Conservation (phyloP, 2,888 invertebrate species). For the Stenoptilia bipunctidactyla region DNA sequence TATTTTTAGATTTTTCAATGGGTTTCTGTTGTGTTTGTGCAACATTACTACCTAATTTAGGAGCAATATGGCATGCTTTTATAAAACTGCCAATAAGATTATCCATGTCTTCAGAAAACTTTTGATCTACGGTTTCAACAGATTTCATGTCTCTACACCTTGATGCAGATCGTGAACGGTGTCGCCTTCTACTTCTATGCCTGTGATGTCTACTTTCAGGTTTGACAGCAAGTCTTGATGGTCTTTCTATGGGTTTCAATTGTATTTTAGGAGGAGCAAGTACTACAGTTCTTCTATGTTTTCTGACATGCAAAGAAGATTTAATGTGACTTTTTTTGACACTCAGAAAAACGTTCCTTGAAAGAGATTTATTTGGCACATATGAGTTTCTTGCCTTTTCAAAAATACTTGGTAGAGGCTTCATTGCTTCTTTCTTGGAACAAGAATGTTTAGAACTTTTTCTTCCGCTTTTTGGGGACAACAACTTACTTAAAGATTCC, state of each 20-base stretch:
- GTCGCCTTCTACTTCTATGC: constrained; percentile 57
- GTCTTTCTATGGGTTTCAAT: constrained; percentile 51
- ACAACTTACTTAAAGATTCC: constrained; percentile 34
- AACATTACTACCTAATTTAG: constrained; percentile 41
- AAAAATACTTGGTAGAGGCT: constrained; percentile 48
- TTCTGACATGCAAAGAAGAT: constrained; percentile 60
- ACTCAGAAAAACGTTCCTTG: constrained; percentile 59
- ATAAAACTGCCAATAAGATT: constrained; percentile 51
- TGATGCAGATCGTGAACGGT: constrained; percentile 58
- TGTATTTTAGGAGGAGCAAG: constrained; percentile 61
- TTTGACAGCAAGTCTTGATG: constrained; percentile 53
- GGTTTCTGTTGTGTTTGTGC: constrained; percentile 34
- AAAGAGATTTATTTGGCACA: constrained; percentile 52
- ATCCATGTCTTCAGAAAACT: constrained; percentile 62
- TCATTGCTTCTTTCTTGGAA: constrained; percentile 43
- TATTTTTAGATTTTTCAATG: constrained; percentile 43
- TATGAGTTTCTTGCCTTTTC: constrained; percentile 59
- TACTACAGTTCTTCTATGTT: constrained; percentile 68
- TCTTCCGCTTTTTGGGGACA: constrained; percentile 42
- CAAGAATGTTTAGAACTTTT: constrained; percentile 35
- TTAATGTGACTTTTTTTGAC: constrained; percentile 55
- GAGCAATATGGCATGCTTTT: constrained; percentile 58
- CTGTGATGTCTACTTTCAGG: constrained; percentile 59
- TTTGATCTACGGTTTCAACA: constrained; percentile 71
- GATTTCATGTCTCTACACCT: constrained; percentile 71